Evolutionary conservation across 2,113 vertebrate genomes (phyloP), one percentile per base, ranked within the genome.

Genomic region (Tupaia tana): DNA sequence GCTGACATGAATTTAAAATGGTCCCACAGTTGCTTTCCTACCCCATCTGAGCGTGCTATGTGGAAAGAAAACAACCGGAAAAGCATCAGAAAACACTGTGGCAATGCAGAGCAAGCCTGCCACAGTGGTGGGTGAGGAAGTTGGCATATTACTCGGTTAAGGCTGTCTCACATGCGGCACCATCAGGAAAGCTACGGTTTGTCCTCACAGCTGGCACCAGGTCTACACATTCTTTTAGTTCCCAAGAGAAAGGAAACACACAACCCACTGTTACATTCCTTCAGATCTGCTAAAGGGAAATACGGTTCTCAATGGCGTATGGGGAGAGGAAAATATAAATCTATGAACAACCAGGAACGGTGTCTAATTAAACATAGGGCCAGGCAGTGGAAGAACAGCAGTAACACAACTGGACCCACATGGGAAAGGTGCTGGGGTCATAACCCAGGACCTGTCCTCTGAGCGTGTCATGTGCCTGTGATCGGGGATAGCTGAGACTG

Each of bases 111-210:
- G 34, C 18, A 24, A 43, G 16, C 16, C 34, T 25, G 58, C 12
- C 12, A 1, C 29, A 9, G 3, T 6, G 13, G 34, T 2, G 7
- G 4, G 61, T 0, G 7, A 71, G 73, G 34, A 78, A 19, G 20
- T 1, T 6, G 7, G 78, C 0, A 0, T 3, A 3, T 59, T 1
- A 7, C 20, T 15, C 1, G 20, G 31, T 25, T 27, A 20, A 0
- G 56, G 58, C 25, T 52, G 19, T 27, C 24, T 92, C 3, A 54
- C 2, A 29, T 0, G 7, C 18, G 70, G 54, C 34, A 10, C 29
- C 18, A n/a, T 10, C 66, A 14, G 24, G 52, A 43, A 91, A 91
- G 19, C 54, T 7, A 20, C 0, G 0, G 9, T 64, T 54, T 85
- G 24, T 63, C 69, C 25, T 22, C 64, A 84, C 6, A 15, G n/a